Evolutionary conservation across 35 echinoderm and acorn worm species (phyloP), one percentile per base, ranked within the genome.

Genomic region (Lytechinus variegatus): DNA sequence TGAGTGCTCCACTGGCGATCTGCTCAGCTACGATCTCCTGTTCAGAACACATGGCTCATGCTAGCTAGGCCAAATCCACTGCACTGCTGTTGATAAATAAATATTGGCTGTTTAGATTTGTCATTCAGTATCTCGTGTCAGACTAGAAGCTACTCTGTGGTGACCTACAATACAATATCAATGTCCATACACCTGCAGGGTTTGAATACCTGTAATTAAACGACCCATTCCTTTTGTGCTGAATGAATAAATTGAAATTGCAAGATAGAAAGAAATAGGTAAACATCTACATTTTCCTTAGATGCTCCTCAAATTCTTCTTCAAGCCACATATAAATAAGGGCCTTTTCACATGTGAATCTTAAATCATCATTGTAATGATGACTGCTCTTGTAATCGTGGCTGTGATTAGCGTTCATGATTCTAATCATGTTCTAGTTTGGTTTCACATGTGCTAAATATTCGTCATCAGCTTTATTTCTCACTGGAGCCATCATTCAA

Each of bases 51-150:
- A 79, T 79, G 66, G 66, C n/a, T 7, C 66, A 6, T 79, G 66
- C 66, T 79, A 79, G 66, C 66, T 24, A 79, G 66, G 8, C 16
- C 66, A 79, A 58, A 79, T 19, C 19, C 66, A 24, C 33, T 79
- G 66, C 66, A 79, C 66, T 79, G 66, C 66, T 19, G n/a, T 79
- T 79, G 66, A 79, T 79, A 79, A 79, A 79, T 79, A 79, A 79
- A 79, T 79, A 79, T 79, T 79, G 66, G 66, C 16, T 79, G 66
- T 79, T 79, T 79, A 79, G 66, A 79, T 79, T 19, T 79, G 66
- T 79, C 66, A n/a, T 79, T 79, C 16, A 24, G 66, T 79, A 79
- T 79, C 66, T 79, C 66, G 66, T 79, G 66, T 79, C 6, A 24
- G 66, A 24, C 66, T 79, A 24, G 66, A n/a, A 79, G 66, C 66